A percentile compares a stretch with the other conserved stretches of the same genome.
Evolutionary conservation across 2,888 invertebrate species (phyloP).

Genomic region (Pandemis cinnamomeana): DNA sequence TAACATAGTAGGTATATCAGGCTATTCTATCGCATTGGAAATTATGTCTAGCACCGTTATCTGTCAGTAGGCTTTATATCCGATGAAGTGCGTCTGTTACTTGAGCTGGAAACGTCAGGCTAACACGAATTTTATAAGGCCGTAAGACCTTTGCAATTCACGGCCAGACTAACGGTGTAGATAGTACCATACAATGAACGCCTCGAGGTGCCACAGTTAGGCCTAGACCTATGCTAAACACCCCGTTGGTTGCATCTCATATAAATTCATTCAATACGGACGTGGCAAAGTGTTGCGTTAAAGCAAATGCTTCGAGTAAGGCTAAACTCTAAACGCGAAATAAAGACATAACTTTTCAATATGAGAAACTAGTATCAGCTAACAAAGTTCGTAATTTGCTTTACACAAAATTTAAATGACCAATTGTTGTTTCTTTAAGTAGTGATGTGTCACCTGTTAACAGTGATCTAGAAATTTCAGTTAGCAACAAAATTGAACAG

Average conservation of each 20-base stretch:
- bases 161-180: conserved; percentile 61
- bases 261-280: conserved; percentile 1
- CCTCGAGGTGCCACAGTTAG: conserved; percentile 37
- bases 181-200: conserved; percentile 51
- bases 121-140: conserved; percentile 14
- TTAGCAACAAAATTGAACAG: conserved; percentile 9
- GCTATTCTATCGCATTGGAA: conserved; percentile 58
- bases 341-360: not conserved
- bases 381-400: not conserved
- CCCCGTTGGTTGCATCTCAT: conserved; percentile 18
- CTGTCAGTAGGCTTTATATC: conserved; percentile 74
- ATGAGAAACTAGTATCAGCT: not conserved
- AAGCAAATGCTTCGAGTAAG: not conserved
- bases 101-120: conserved; percentile 35
- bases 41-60: conserved; percentile 73
- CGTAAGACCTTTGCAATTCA: conserved; percentile 31
- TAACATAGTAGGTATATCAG: conserved; percentile 44
- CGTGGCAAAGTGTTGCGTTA: not conserved
- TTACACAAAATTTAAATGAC: not conserved
- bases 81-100: conserved; percentile 65
- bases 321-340: not conserved
- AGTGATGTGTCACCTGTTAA: not conserved
- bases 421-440: not conserved
- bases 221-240: conserved; percentile 24
- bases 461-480: conserved; percentile 15